Conservation (phyloP, 2,888 invertebrate genomes). For the Microchrysa polita region DNA sequence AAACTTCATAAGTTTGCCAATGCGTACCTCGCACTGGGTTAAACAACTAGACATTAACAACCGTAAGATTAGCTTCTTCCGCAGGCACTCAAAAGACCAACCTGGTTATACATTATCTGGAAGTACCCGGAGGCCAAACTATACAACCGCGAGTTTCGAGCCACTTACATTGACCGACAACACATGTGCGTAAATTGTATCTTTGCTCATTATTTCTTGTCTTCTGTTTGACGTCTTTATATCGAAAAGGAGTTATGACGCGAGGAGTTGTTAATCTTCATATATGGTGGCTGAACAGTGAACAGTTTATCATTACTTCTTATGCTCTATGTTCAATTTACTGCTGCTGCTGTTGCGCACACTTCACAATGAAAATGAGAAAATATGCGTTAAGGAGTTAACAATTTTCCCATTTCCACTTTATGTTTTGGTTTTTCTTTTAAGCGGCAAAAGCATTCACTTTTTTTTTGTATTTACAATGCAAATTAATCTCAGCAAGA, state of each 20-base stretch:
- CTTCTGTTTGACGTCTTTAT: conserved; percentile 38
- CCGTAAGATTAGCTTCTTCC: not conserved
- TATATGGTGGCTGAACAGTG: not conserved
- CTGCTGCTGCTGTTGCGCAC: too few species aligned
- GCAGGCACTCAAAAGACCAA: not conserved
- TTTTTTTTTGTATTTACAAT: too few species aligned
- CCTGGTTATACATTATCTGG: not conserved
- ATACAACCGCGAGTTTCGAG: not conserved
- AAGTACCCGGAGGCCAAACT: not conserved
- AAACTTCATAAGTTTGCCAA: too few species aligned
- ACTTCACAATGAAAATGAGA: too few species aligned
- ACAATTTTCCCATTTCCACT: too few species aligned
- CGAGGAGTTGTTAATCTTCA: conserved; percentile 17
- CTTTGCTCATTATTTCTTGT: conserved; percentile 37
- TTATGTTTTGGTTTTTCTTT: too few species aligned
- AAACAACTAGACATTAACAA: too few species aligned
- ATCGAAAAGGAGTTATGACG: conserved; percentile 20
- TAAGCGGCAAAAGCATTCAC: too few species aligned
- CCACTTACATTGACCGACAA: conserved; percentile 19
- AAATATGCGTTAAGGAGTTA: too few species aligned
- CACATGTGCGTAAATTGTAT: conserved; percentile 33
- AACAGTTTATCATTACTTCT: not conserved
- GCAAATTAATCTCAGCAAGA: too few species aligned
- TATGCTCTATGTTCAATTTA: not conserved
- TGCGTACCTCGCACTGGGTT: too few species aligned